Evolutionary conservation across 2,888 invertebrate species (phyloP).

Genomic region (Platycheirus albimanus): DNA sequence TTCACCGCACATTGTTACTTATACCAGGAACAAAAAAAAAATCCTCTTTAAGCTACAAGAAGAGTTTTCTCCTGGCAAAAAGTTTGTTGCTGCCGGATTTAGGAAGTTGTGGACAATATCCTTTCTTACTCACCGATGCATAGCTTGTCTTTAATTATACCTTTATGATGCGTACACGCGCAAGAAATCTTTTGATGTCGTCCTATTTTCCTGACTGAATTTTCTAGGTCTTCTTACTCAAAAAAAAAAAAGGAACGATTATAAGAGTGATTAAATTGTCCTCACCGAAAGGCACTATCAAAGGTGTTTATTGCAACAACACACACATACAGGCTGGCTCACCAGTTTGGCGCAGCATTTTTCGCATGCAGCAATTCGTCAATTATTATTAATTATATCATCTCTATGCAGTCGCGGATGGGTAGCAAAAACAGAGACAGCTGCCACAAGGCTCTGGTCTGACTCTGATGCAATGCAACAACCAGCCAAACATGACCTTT

Average conservation of each 20-base stretch:
- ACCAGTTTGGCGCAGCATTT: neutral
- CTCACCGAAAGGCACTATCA: slow-evolving; percentile 1
- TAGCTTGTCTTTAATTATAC: neutral
- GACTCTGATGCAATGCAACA: slow-evolving; percentile 36
- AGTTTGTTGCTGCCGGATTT: slow-evolving; percentile 46
- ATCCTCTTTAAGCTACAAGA: neutral
- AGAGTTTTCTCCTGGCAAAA: slow-evolving; percentile 28
- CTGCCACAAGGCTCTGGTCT: slow-evolving; percentile 46
- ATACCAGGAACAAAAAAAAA: slow-evolving; percentile 26
- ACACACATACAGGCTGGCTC: neutral
- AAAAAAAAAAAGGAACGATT: too few relatives aligned
- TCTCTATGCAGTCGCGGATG: slow-evolving; percentile 31
- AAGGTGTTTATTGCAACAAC: slow-evolving; percentile 48
- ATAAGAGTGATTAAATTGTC: slow-evolving; percentile 21
- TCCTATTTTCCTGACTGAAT: neutral
- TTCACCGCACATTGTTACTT: slow-evolving; percentile 61
- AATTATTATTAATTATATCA: slow-evolving; percentile 68
- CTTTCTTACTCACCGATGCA: neutral
- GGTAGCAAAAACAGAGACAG: slow-evolving; percentile 29
- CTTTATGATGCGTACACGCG: neutral
- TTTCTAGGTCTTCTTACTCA: neutral
- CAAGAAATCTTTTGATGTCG: slow-evolving; percentile 40
- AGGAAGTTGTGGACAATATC: slow-evolving; percentile 31
- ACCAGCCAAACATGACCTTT: slow-evolving; percentile 69
- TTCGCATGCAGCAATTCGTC: slow-evolving; percentile 45